These are phyloP conservation scores for Drosophila affinis DNA, from an alignment of 2,888 invertebrate species.

Conservation along the genomic window DNA sequence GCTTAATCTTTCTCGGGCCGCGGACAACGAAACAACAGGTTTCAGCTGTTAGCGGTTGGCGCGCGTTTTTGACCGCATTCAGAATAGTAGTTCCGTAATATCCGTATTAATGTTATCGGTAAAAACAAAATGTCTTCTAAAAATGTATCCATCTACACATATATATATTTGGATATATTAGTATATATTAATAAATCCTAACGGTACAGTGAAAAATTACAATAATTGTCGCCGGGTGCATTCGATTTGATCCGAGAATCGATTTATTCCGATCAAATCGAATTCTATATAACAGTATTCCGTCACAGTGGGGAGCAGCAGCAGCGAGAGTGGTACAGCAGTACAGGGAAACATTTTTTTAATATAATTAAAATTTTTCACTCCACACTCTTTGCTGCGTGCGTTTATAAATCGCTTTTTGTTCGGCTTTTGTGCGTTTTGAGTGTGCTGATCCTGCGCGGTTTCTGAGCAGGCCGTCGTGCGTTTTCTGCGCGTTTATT, in stretches of 20 bases:
- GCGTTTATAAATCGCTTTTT: neutral
- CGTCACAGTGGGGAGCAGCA: neutral
- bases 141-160: neutral
- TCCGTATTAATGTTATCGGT: neutral
- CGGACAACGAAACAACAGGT: no score
- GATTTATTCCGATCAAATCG: neutral
- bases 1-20: no score
- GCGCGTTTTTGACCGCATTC: neutral
- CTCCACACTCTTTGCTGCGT: neutral
- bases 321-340: neutral
- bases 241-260: neutral
- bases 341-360: neutral
- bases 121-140: neutral
- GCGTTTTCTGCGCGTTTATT: neutral
- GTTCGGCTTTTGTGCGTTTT: neutral
- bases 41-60: neutral
- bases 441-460: neutral
- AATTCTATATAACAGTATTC: neutral
- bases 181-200: neutral
- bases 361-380: neutral
- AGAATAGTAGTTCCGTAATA: constrained; percentile 1
- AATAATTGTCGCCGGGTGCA: neutral
- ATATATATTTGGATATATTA: neutral
- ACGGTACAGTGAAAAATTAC: neutral
- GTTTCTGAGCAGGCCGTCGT: neutral